These are phyloP conservation scores for Boulengeromyrus knoepffleri DNA, from an alignment of 2,113 vertebrate species.

Conservation along the genomic window DNA sequence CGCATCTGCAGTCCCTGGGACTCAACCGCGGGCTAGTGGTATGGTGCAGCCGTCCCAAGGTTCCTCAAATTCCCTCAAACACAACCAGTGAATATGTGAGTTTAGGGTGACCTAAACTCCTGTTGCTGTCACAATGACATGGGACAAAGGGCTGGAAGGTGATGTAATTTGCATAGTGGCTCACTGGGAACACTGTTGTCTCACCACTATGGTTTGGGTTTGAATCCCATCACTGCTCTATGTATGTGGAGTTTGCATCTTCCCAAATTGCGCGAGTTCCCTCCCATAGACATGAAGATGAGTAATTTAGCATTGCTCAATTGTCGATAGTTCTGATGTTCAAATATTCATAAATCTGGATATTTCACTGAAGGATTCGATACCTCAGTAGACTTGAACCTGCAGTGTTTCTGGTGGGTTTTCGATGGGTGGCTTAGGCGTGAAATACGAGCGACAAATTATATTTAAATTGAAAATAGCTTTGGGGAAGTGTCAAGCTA, in stretches of 20 bases:
- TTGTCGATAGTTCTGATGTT: background rate
- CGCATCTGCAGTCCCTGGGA: background rate
- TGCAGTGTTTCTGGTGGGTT: background rate
- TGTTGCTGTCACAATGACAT: background rate
- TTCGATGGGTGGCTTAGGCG: background rate
- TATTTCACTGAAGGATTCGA: background rate
- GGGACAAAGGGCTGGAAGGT: background rate
- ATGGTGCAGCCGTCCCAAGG: background rate
- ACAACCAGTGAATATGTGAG: background rate
- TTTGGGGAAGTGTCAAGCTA: conserved; percentile 3
- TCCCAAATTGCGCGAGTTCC: background rate
- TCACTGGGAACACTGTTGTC: background rate
- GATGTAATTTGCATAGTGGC: background rate
- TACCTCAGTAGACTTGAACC: background rate
- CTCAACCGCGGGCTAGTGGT: background rate
- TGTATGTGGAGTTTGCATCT: background rate
- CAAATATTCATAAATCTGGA: background rate
- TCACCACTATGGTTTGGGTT: background rate
- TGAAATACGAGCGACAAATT: background rate
- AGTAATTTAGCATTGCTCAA: background rate
- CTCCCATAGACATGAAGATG: background rate
- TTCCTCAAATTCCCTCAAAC: background rate
- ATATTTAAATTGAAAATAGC: background rate
- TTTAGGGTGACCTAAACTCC: background rate
- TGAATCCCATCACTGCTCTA: background rate